phyloP scores from a whole-genome alignment of 2,797 vertebrate species.

The Sebastes minor region DNA sequence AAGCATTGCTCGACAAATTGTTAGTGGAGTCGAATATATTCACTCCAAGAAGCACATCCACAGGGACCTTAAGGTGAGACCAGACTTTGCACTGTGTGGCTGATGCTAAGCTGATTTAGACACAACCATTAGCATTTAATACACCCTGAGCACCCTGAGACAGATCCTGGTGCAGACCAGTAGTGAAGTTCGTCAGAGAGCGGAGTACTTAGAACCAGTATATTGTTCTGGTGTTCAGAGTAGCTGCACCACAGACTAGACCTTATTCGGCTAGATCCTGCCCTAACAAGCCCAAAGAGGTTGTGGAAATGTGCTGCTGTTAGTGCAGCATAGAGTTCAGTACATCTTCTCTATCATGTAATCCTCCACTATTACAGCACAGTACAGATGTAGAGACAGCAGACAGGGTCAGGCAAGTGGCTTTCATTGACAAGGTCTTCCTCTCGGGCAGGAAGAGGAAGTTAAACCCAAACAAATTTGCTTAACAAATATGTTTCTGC shows the following conservation, averaged over 20 bases:
- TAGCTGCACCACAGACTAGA: background rate
- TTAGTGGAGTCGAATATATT: slow-evolving; percentile 84
- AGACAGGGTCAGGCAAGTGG: background rate
- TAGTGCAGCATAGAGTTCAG: background rate
- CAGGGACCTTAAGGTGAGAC: slow-evolving; percentile 90
- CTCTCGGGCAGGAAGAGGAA: background rate
- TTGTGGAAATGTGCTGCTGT: background rate
- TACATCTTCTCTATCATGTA: background rate
- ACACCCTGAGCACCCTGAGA: background rate
- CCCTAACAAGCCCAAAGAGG: background rate
- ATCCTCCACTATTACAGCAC: background rate
- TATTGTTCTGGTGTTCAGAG: background rate
- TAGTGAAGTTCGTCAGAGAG: background rate
- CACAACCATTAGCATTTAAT: fast-evolving
- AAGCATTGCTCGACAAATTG: slow-evolving; percentile 78
- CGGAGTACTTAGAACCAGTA: background rate
- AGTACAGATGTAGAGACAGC: background rate
- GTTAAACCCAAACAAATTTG: background rate
- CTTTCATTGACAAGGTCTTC: background rate
- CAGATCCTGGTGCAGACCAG: background rate
- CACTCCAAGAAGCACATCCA: slow-evolving; percentile 84
- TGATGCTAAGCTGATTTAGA: background rate
- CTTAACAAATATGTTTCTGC: background rate
- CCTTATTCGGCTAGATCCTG: background rate
- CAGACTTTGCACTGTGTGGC: background rate